Evolutionary conservation across 2,888 invertebrate species (phyloP), one percentile per base, ranked within the genome.

Genomic region (Psococerastis gibbosa): DNA sequence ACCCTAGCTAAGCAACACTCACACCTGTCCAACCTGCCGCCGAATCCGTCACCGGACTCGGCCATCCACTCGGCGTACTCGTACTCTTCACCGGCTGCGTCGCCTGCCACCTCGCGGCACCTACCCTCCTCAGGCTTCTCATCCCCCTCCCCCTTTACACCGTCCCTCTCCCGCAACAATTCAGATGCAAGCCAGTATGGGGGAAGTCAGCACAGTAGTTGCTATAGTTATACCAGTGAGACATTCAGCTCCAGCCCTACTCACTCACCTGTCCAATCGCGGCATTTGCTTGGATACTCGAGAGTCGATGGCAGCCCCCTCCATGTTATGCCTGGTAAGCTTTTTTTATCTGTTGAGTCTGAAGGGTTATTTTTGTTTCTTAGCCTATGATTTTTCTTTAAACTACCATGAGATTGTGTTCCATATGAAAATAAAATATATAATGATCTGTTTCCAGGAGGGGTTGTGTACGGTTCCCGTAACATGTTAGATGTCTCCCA

Each of bases 111-210:
- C 32, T 79, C 83, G 22, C 70, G 88, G 1, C 88, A 87, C 61
- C 71, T 64, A 11, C 60, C 60, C 11, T 64, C 63, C 17, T 65
- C 65, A 2, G 65, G 65, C 6, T 56, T 66, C 47, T 65, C 65
- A 15, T 56, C 64, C n/a, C 27, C 65, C 2, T n/a, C n/a, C n/a
- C 64, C 65, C 2, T 73, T 82, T 54, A 84, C 84, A 43, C 85
- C 85, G 32, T 84, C 83, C 9, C 64, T 88, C 48, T 84, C 84
- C 44, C 73, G 88, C 47, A 88, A 87, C 65, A 88, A 88, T 65
- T 85, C 84, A 54, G 88, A 88, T 58, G 87, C 88, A 2, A 87
- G 87, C 47, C 81, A 82, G 60, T 85, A 85, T 53, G 84, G 85
- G 51, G 87, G 85, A 57, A 85, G 85, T 13, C 52, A 54, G 46